These are phyloP conservation scores for Thymelicus sylvestris DNA, from an alignment of 2,888 invertebrate genomes.

Conservation along the genomic window DNA sequence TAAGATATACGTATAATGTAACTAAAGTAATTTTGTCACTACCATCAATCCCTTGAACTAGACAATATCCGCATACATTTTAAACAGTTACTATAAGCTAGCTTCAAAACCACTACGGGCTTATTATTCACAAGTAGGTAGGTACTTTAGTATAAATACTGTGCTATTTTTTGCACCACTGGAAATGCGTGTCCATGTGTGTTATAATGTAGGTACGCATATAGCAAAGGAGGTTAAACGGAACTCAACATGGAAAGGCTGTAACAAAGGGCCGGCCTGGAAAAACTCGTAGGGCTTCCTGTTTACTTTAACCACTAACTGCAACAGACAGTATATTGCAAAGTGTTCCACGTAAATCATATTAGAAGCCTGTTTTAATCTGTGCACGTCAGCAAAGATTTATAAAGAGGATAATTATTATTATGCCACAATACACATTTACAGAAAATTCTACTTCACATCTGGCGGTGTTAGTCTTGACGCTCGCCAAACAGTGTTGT, in stretches of 20 bases:
- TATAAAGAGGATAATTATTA: background rate
- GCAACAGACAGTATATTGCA: constrained; percentile 16
- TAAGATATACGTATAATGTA: too few relatives aligned
- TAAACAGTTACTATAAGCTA: too few relatives aligned
- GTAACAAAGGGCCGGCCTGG: constrained; percentile 29
- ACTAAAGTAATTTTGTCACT: too few relatives aligned
- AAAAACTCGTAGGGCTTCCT: constrained; percentile 22
- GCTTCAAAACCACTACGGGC: too few relatives aligned
- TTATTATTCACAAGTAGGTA: too few relatives aligned
- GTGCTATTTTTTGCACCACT: background rate
- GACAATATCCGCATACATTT: too few relatives aligned
- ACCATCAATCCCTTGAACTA: too few relatives aligned
- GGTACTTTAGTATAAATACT: too few relatives aligned
- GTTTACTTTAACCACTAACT: constrained; percentile 26
- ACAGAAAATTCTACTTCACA: background rate
- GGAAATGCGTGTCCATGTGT: background rate
- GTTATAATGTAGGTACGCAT: background rate
- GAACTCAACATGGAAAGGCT: constrained; percentile 27
- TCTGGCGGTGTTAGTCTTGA: background rate
- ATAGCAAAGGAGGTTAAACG: constrained; percentile 7
- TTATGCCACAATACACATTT: background rate
- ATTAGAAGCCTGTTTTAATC: constrained; percentile 27
- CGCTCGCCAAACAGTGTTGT: constrained; percentile 5
- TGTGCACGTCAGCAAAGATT: background rate
- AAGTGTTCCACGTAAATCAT: constrained; percentile 30